A percentile compares a stretch with the other conserved stretches of the same genome.
Conservation (phyloP, 2,113 vertebrate genomes). For the Solenodon paradoxus region DNA sequence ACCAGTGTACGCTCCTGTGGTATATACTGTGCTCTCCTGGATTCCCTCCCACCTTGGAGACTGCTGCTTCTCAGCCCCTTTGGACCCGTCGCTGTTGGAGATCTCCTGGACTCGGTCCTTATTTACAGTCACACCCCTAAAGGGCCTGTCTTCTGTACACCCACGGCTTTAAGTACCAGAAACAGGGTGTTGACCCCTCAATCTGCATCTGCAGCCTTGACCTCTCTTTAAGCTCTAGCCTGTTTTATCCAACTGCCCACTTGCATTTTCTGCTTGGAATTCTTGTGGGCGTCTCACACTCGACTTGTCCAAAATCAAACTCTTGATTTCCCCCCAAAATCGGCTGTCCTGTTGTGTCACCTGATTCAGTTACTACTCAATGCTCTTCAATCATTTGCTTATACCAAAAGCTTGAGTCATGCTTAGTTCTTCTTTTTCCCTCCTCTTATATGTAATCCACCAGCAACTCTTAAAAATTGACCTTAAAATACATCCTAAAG, state of each 20-base stretch:
- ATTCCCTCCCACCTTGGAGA: neutral
- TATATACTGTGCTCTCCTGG: neutral
- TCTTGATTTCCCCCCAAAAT: neutral
- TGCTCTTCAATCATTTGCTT: neutral
- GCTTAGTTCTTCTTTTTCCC: neutral
- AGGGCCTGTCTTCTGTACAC: neutral
- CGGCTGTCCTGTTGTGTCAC: neutral
- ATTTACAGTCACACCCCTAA: neutral
- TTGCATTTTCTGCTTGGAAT: neutral
- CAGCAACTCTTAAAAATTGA: neutral
- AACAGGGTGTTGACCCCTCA: neutral
- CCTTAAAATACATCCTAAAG: neutral
- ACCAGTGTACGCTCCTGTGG: neutral
- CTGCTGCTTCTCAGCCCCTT: neutral
- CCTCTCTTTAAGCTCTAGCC: neutral
- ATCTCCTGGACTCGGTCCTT: neutral
- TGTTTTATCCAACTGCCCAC: neutral
- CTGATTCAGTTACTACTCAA: neutral
- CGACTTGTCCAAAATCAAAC: neutral
- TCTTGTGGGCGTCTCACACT: neutral
- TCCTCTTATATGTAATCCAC: neutral
- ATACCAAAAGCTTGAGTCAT: neutral
- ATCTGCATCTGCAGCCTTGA: neutral
- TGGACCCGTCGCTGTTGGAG: neutral
- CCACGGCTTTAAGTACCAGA: neutral